Base-by-base conservation (phyloP, 1,140 invertebrate species). In the Hyles euphorbiae region DNA sequence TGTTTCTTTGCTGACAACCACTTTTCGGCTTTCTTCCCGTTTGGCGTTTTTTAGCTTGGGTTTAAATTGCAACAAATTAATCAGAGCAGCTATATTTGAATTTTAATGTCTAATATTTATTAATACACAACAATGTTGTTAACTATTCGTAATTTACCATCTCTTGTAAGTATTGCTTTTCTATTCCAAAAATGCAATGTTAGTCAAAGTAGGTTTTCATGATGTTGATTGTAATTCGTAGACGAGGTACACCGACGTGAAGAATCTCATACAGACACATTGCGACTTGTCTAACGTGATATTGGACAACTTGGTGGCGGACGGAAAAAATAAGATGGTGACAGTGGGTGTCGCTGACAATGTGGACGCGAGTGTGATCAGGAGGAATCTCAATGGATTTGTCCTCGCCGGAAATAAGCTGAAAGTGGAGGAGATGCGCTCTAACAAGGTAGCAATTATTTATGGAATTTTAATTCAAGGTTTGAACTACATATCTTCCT, bases 271-370 rank as follows among this genome's bases (percentile, higher is more conserved):
- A 3, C 46, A 55, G 11, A 62, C 65, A 2, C 66, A 73, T 65
- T 81, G 82, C 56, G 70, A 2, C 40, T 81, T 2, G 58, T 52
- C 0, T 69, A 83, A 11, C 5, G 46, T 83, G 8, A 81, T 85
- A 49, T 56, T 85, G 50, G 82, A 85, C 50, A 78, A 83, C 43
- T 59, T 83, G n/a, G 53, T 64, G 1, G 45, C 43, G 12, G 73
- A 78, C 5, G 67, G 68, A 3, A 57, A 56, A 1, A 40, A 32
- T 43, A 82, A 72, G 61, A 71, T 67, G 34, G 74, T 86, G 34
- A 82, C 77, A 0, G 71, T 83, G 3, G 83, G 83, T 0, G 9
- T 86, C 5, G 67, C 72, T 1, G 72, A 76, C 12, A 72, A 81
- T 3, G 68, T 52, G 6, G 81, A 83, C 56, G 81, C 71, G 1